Percentiles rank a stretch among this genome's conserved stretches.
These are phyloP conservation scores for Bembecia ichneumoniformis DNA, from an alignment of 2,888 invertebrate genomes.

Conservation along the genomic window DNA sequence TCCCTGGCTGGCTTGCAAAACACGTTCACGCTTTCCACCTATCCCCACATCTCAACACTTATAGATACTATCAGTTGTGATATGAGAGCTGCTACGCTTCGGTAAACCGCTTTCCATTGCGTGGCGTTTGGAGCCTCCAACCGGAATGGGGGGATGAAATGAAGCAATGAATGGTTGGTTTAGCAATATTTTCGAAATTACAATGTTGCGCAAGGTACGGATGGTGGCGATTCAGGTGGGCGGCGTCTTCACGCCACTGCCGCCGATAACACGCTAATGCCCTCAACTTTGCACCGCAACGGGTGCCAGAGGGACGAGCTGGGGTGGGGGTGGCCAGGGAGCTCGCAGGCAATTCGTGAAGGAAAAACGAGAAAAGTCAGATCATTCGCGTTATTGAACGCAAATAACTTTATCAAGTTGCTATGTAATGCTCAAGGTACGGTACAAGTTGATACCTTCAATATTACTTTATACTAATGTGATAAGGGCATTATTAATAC, in stretches of 20 bases:
- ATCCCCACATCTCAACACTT: constrained; percentile 71
- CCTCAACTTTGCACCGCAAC: constrained; percentile 71
- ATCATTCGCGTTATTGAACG: constrained; percentile 68
- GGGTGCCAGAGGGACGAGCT: constrained; percentile 30
- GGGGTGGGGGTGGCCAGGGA: constrained; percentile 16
- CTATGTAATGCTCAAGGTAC: constrained; percentile 7
- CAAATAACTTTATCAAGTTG: constrained; percentile 63
- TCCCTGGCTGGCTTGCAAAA: constrained; percentile 68
- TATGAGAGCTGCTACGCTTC: constrained; percentile 11
- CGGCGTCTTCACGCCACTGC: constrained; percentile 64
- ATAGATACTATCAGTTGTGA: constrained; percentile 68
- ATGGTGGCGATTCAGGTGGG: constrained; percentile 59
- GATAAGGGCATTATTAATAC: too few relatives aligned
- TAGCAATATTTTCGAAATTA: constrained; percentile 18
- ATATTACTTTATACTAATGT: too few relatives aligned
- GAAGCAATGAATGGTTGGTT: constrained; percentile 23
- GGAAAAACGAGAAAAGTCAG: constrained; percentile 68
- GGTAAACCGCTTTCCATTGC: constrained; percentile 27
- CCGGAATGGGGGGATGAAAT: constrained; percentile 1
- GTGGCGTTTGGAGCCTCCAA: constrained; percentile 7
- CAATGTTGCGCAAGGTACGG: constrained; percentile 23
- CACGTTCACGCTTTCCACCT: constrained; percentile 70
- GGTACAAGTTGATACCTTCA: too few relatives aligned
- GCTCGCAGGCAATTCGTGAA: constrained; percentile 39
- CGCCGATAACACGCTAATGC: constrained; percentile 72